These are phyloP conservation scores for Alaudala cheleensis DNA, from an alignment of 2,113 vertebrate genomes.

Conservation along the genomic window DNA sequence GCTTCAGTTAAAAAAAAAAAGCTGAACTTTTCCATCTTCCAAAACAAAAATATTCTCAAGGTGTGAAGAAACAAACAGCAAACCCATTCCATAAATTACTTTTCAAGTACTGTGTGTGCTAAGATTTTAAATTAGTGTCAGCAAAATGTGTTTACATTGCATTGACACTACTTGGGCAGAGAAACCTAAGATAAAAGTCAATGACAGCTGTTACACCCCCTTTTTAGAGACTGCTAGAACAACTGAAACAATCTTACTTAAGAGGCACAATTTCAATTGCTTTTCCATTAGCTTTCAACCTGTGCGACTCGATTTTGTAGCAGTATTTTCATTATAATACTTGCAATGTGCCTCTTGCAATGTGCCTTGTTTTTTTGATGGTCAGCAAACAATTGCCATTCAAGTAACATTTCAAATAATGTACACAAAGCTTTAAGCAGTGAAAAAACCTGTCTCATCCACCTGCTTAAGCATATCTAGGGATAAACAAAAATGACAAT, in stretches of 20 bases:
- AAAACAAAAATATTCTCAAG: neutral
- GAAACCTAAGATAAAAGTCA: neutral
- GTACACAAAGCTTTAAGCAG: neutral
- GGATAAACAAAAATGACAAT: neutral
- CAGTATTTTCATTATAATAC: neutral
- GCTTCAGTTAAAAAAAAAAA: neutral
- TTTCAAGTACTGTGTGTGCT: neutral
- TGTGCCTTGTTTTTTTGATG: fast-evolving
- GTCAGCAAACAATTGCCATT: neutral
- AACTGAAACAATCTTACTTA: neutral
- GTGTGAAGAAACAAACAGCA: neutral
- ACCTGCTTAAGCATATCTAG: neutral
- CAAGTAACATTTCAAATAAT: neutral
- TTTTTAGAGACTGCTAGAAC: neutral
- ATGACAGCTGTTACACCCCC: neutral
- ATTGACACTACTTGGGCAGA: neutral
- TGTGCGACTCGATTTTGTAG: neutral
- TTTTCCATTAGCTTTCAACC: neutral
- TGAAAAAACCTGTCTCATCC: neutral
- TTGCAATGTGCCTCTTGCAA: fast-evolving
- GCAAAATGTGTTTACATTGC: neutral
- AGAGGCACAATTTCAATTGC: neutral
- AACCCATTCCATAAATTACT: neutral
- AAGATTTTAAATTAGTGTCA: neutral
- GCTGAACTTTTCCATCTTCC: neutral